Conservation (phyloP, 2,888 invertebrate genomes). For the Mesorhabditis belari region DNA sequence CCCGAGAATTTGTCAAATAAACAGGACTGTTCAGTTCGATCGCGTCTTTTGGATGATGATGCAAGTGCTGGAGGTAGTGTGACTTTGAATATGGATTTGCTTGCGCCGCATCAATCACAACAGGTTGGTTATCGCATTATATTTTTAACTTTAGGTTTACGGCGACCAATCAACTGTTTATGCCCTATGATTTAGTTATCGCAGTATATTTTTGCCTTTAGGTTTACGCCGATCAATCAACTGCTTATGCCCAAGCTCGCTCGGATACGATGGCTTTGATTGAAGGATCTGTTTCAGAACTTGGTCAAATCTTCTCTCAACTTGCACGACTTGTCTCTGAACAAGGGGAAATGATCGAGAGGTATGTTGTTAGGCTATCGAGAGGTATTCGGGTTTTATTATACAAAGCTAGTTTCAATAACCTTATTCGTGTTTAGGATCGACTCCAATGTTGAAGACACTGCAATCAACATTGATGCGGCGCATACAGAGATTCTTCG, state of each 20-base stretch:
- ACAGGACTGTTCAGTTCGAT: constrained; percentile 55
- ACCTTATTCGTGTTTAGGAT: constrained; percentile 63
- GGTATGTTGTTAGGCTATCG: constrained; percentile 18
- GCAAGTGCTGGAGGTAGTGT: constrained; percentile 61
- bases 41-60: constrained; percentile 58
- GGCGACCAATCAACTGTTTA: constrained; percentile 16
- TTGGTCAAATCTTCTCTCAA: constrained; percentile 84
- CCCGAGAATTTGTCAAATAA: background rate
- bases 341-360: constrained; percentile 77
- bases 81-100: constrained; percentile 75
- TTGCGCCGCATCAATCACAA: constrained; percentile 33
- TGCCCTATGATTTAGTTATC: too few species aligned
- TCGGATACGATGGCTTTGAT: constrained; percentile 99
- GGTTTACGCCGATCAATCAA: constrained; percentile 9
- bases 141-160: constrained; percentile 4
- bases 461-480: constrained; percentile 90
- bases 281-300: constrained; percentile 93
- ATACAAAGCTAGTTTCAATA: background rate
- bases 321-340: constrained; percentile 80
- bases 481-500: constrained; percentile 93
- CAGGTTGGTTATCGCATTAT: constrained; percentile 12
- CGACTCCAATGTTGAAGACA: constrained; percentile 89
- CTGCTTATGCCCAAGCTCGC: constrained; percentile 64
- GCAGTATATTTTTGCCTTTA: too few species aligned
- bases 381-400: background rate